Conservation (phyloP, 30 jellyfish, hydroid and myxozoan genomes). For the Turritopsis dohrnii region DNA sequence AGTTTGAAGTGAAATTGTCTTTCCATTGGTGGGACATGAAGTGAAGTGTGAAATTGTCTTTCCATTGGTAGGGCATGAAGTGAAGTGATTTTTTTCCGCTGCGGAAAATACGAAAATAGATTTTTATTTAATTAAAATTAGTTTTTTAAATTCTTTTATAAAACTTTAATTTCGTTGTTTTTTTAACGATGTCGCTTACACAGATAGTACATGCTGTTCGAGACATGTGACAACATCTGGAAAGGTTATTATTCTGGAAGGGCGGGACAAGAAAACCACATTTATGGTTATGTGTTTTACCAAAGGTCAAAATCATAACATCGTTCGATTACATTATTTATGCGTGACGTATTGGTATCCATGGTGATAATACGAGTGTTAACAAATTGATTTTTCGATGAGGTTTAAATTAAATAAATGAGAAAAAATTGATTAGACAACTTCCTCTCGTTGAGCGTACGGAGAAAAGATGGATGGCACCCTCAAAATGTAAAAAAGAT, state of each 20-base stretch:
- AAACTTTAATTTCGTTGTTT: no score
- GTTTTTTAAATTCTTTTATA: no score
- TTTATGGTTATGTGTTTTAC: neutral
- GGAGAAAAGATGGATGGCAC: neutral
- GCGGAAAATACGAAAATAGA: no score
- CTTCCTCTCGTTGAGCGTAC: neutral
- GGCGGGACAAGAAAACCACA: neutral
- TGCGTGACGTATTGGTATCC: neutral
- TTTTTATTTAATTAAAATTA: no score
- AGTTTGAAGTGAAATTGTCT: no score
- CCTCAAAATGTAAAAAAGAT: no score
- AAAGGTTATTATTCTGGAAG: neutral
- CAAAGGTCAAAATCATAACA: neutral
- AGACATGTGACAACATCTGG: neutral
- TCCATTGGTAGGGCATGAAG: no score
- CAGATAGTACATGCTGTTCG: neutral
- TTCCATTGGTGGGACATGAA: no score
- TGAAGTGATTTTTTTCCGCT: no score
- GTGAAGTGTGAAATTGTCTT: no score
- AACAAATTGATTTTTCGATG: neutral
- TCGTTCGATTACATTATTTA: neutral
- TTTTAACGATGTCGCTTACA: neutral
- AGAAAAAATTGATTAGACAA: neutral
- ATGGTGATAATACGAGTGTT: neutral
- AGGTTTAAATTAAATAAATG: neutral